Evolutionary conservation across 2,113 vertebrate species (phyloP).

Genomic region (Corythaixoides concolor): DNA sequence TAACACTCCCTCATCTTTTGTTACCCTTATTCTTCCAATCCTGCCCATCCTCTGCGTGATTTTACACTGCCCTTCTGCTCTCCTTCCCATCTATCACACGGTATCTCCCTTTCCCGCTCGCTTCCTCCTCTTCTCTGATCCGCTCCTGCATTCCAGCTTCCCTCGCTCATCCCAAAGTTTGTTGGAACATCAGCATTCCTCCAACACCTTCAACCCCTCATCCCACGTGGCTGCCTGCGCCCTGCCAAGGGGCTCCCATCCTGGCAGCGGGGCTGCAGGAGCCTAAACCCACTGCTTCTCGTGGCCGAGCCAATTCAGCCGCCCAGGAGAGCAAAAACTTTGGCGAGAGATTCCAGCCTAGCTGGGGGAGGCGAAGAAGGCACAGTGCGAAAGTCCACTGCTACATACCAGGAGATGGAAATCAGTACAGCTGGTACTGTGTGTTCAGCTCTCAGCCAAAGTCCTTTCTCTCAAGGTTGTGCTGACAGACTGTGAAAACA

Average conservation of each 20-base stretch:
- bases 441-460: constrained; percentile 46
- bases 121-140: background rate
- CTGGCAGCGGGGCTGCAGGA: background rate
- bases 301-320: background rate
- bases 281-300: background rate
- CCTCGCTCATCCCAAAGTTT: background rate
- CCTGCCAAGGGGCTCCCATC: background rate
- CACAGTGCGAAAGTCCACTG: constrained; percentile 43
- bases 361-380: background rate
- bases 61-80: background rate
- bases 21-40: constrained; percentile 4
- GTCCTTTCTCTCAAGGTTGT: constrained; percentile 72
- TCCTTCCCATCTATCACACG: background rate
- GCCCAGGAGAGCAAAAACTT: background rate
- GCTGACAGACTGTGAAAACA: constrained; percentile 70
- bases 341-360: background rate
- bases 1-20: constrained; percentile 7
- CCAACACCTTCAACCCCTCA: background rate
- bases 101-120: background rate
- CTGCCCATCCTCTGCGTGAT: background rate
- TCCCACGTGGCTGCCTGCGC: background rate
- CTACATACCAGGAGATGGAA: constrained; percentile 39
- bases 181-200: constrained; percentile 13
- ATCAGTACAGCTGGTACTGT: constrained; percentile 53
- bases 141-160: constrained; percentile 1